Evolutionary conservation across 2,888 invertebrate species (phyloP), one percentile per base, ranked within the genome.

Genomic region (Ochropacha duplaris): DNA sequence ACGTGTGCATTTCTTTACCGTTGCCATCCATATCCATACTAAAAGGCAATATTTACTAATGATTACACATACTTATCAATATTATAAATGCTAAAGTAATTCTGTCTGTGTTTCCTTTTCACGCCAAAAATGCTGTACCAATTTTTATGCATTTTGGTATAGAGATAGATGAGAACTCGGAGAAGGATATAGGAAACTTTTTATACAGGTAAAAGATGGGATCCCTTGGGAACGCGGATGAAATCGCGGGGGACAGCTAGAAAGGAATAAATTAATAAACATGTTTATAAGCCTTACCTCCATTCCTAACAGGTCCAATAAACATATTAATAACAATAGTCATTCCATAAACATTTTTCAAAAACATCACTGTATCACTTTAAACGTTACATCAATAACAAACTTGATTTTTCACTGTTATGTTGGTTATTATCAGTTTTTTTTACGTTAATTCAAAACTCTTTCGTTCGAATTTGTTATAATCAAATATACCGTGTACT

Each of bases 271-370:
- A 6, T 4, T 2, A 4, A 6, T 34, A 14, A 12, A 34, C 4
- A 14, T 34, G 3, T 4, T 34, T 5, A 34, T 9, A 8, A 39
- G 22, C 52, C 76, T 81, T 65, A 90, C 91, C 88, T 75, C 87
- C 88, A 81, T 90, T 90, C 64, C 74, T 79, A 34, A 90, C 86
- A 70, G 74, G 81, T 61, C 83, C 83, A 51, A 81, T 63, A 52
- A 76, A 73, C 67, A 86, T 76, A 59, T 83, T 66, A 64, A 86
- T 65, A 64, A 86, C 64, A 61, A 88, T 69, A 56, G 81, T 71
- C 65, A 85, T 76, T 62, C 81, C 68, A 64, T 81, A 78, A 65
- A 75, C 78, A 77, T 79, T 76, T 69, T 79, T 78, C 60, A 83
- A 72, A 80, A 81, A 83, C 90, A 90, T 90, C 81, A 88, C 88